Conservation (phyloP, 1,140 invertebrate species). For the Heliothis subflexa region DNA sequence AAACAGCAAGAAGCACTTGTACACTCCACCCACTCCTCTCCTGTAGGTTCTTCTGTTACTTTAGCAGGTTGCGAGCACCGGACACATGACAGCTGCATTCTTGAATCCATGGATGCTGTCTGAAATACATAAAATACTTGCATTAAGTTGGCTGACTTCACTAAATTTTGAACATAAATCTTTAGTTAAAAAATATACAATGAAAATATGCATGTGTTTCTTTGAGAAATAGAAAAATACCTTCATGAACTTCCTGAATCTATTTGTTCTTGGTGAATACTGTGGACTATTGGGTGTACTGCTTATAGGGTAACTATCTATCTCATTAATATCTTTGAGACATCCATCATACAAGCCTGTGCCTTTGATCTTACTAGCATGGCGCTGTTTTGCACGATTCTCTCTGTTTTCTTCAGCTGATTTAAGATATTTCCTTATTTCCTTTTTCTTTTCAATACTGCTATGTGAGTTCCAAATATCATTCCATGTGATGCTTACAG, state of each 20-base stretch:
- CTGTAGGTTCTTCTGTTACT: slow-evolving; percentile 72
- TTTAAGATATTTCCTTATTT: slow-evolving; percentile 64
- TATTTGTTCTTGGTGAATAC: slow-evolving; percentile 79
- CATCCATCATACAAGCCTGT: slow-evolving; percentile 51
- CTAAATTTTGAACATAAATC: neutral
- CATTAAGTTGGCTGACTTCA: neutral
- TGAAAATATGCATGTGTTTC: no score
- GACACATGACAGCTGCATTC: slow-evolving; percentile 74
- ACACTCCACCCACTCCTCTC: slow-evolving; percentile 81
- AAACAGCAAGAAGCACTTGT: slow-evolving; percentile 71
- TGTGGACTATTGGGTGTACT: slow-evolving; percentile 74
- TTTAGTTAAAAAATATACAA: no score
- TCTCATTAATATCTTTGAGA: slow-evolving; percentile 74
- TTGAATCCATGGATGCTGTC: slow-evolving; percentile 73
- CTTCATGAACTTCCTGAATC: slow-evolving; percentile 74
- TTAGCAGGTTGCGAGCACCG: slow-evolving; percentile 78
- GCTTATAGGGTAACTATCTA: slow-evolving; percentile 53
- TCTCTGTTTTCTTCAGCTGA: slow-evolving; percentile 74
- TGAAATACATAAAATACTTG: slow-evolving; percentile 60
- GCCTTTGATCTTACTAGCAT: slow-evolving; percentile 44
- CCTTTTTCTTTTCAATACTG: slow-evolving; percentile 61
- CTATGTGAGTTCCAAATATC: slow-evolving; percentile 68
- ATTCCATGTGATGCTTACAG: slow-evolving; percentile 76
- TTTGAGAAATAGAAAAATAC: slow-evolving; percentile 12
- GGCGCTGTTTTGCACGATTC: slow-evolving; percentile 61